Percentiles rank a stretch among this genome's conserved stretches.
Evolutionary conservation across 2,888 invertebrate genomes (phyloP).

Genomic region (Agonopterix alstromeriana): DNA sequence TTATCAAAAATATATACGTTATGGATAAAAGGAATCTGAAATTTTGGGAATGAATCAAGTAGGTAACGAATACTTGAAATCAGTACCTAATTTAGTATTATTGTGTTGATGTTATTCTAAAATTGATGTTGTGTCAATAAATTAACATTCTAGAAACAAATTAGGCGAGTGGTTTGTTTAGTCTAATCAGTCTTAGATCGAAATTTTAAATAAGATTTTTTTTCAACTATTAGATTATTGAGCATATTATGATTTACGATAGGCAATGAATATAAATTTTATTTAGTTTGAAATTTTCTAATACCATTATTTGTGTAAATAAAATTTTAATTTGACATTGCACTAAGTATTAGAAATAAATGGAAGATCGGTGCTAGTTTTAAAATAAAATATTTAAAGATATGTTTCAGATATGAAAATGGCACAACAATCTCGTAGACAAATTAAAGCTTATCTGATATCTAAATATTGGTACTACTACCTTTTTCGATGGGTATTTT

Average conservation of each 20-base stretch:
- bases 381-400: constrained; percentile 17
- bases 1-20: too few relatives aligned
- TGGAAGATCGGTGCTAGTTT: constrained; percentile 29
- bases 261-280: constrained; percentile 19
- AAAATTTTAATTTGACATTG: constrained; percentile 20
- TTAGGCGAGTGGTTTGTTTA: constrained; percentile 20
- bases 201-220: constrained; percentile 33
- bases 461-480: neutral
- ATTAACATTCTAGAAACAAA: too few relatives aligned
- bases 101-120: too few relatives aligned
- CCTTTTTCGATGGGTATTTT: constrained; percentile 3
- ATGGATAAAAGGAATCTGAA: too few relatives aligned
- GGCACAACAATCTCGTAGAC: constrained; percentile 17
- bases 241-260: constrained; percentile 35
- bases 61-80: too few relatives aligned
- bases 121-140: too few relatives aligned
- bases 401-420: constrained; percentile 40
- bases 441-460: constrained; percentile 17
- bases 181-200: constrained; percentile 72
- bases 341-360: constrained; percentile 13
- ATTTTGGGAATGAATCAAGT: too few relatives aligned
- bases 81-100: too few relatives aligned
- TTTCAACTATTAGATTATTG: constrained; percentile 33
- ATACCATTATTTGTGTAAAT: constrained; percentile 8
- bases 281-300: constrained; percentile 4